phyloP scores from a whole-genome alignment of 1,140 invertebrate species.

The Drosophila ficusphila region DNA sequence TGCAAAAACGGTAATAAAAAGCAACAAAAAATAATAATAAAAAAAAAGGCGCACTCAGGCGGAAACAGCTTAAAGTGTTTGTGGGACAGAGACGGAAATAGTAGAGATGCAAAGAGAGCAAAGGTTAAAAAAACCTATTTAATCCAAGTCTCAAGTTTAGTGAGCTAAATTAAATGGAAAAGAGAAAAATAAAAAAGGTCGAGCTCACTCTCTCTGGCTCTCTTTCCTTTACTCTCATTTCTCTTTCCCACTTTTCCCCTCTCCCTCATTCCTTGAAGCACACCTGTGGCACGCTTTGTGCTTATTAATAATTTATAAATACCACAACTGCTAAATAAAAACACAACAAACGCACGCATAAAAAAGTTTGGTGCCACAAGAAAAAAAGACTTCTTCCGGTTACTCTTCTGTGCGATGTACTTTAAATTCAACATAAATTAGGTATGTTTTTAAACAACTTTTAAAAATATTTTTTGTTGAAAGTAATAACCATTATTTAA shows the following conservation, averaged over 20 bases:
- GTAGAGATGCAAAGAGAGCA: constrained; percentile 33
- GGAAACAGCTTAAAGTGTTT: constrained; percentile 60
- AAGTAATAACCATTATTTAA: no score
- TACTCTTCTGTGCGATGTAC: no score
- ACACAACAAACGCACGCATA: constrained; percentile 30
- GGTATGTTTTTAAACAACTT: no score
- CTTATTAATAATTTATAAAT: constrained; percentile 80
- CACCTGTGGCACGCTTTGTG: constrained; percentile 80
- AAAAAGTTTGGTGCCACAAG: constrained; percentile 22
- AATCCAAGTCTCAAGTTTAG: constrained; percentile 29
- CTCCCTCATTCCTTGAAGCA: constrained; percentile 36
- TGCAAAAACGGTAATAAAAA: constrained; percentile 30
- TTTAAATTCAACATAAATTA: no score
- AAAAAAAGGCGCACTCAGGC: constrained; percentile 50
- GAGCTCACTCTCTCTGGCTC: constrained; percentile 17
- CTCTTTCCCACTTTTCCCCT: constrained; percentile 7
- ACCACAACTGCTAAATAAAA: constrained; percentile 24
- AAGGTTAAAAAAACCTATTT: constrained; percentile 44
- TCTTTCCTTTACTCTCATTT: constrained; percentile 17
- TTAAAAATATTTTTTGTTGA: no score
- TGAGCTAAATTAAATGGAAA: constrained; percentile 33
- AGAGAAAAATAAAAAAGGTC: constrained; percentile 36
- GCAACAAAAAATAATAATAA: constrained; percentile 31
- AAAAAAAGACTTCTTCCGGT: background rate
- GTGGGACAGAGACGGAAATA: constrained; percentile 10